Evolutionary conservation across 2,888 invertebrate species (phyloP), one percentile per base, ranked within the genome.

Genomic region (Platypus cylindrus): DNA sequence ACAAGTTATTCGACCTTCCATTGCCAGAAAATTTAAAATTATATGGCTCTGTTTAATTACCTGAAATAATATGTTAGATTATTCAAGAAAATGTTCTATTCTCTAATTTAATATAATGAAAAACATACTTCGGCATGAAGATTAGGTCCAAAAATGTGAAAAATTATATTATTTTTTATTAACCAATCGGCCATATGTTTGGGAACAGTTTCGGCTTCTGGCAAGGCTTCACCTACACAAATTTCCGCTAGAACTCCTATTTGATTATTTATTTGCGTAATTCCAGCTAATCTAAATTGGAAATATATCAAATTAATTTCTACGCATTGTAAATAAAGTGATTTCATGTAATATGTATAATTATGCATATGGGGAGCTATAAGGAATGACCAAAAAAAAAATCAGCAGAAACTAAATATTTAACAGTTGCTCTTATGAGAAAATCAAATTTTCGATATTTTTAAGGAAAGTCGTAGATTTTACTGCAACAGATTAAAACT

Each of bases 111-210:
- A 3, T 29, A 13, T 5, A 29, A 15, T 34, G 14, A 24, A 31
- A 32, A 36, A 40, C 43, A 50, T 55, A 84, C 84, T 74, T 94
- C 94, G 24, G 91, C 91, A 64, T 94, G 94, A 46, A 93, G 69
- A 67, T 94, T 94, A 17, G 94, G 94, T n/a, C 94, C 93, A 66
- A 93, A 94, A 38, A 94, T 77, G 58, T 93, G 90, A 50, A 89
- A 82, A 47, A 93, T 84, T 42, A 94, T 89, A 57, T 83, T 86
- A 59, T 89, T 84, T 45, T 74, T 75, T 0, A 86, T 79, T 13
- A 94, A 66, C 93, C 93, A 94, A 45, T 82, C 75, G 1, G 87
- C 87, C 46, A 94, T 70, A 47, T 76, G 78, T 45, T 84, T 79
- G 0, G 86, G 87, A 18, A 85, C 79, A 17, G 80, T 66, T 54